Percentiles rank a stretch among this genome's conserved stretches.
phyloP scores from a whole-genome alignment of 2,113 vertebrate genomes.

The Holacanthus passer region DNA sequence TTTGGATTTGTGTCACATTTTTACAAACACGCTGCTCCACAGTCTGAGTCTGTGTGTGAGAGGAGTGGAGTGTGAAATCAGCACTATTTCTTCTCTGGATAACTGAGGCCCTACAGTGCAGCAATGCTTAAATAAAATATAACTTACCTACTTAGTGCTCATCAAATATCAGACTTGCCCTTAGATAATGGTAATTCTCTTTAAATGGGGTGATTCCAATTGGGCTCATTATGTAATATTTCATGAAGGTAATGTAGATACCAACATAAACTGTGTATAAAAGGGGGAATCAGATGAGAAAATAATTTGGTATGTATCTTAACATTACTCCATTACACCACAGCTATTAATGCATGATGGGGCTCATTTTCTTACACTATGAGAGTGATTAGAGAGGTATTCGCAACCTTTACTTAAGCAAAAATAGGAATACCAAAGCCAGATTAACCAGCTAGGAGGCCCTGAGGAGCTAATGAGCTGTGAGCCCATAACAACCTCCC shows the following conservation, averaged over 20 bases:
- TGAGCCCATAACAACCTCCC: too few relatives aligned
- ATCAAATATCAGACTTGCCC: slow-evolving; percentile 17
- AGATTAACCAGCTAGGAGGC: neutral
- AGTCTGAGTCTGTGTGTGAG: slow-evolving; percentile 25
- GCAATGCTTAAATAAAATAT: slow-evolving; percentile 5
- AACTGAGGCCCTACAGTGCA: slow-evolving; percentile 1
- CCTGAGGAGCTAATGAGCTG: neutral
- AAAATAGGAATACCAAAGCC: neutral
- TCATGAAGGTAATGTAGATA: slow-evolving; percentile 3
- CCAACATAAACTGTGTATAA: neutral
- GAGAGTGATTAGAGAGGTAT: too few relatives aligned
- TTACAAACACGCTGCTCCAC: slow-evolving; percentile 40
- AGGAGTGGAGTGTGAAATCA: slow-evolving; percentile 33
- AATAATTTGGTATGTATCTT: neutral
- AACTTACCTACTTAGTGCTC: slow-evolving; percentile 19
- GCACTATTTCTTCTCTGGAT: slow-evolving; percentile 26
- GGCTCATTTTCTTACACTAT: too few relatives aligned
- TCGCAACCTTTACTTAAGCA: neutral
- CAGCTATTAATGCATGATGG: too few relatives aligned
- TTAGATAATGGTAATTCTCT: slow-evolving; percentile 16
- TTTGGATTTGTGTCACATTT: slow-evolving; percentile 73
- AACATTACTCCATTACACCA: too few relatives aligned
- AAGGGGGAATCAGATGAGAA: slow-evolving; percentile 18
- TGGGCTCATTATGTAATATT: slow-evolving; percentile 25
- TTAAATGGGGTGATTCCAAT: slow-evolving; percentile 17